Evolutionary conservation across 2,113 vertebrate genomes (phyloP), one percentile per base, ranked within the genome.

Genomic region (Strix aluco): DNA sequence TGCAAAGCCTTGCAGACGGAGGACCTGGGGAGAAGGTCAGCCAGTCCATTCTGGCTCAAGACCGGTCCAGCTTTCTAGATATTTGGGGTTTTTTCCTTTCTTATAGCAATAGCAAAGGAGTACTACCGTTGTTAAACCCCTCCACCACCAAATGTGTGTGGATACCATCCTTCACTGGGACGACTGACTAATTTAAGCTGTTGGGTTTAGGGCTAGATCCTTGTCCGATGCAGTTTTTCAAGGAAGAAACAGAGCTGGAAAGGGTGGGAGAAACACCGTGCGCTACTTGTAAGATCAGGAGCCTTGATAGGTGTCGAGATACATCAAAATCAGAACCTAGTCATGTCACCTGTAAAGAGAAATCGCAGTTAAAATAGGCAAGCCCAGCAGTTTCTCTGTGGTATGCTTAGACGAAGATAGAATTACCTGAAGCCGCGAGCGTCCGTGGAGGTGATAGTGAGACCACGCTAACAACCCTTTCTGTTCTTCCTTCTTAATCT

Each of bases 311-410:
- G 26, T 96, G 42, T 86, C 0, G 0, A 73, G 58, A 49, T 57
- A 27, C 71, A 73, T 82, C 63, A 70, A 86, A 86, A 80, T 88
- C 61, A 83, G 46, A 86, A 55, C 7, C 2, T 20, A 23, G 44
- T 9, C 47, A 0, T n/a, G 69, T 81, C 32, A 55, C 20, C 52
- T 73, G 27, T 38, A 2, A 51, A 36, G 86, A 90, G 74, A 72
- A 82, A 52, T 72, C 65, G 5, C 34, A 52, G 62, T 40, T 77
- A 40, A 61, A 92, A 30, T 3, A 30, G 40, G 46, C 57, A 30
- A 90, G 38, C 6, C 1, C 0, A 2, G 46, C 0, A 0, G 4
- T 57, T 90, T 72, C 57, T 73, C n/a, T 16, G 9, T 47, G 20
- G 44, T 47, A 23, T 46, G 9, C 36, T 82, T 75, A 57, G 38